A percentile compares a stretch with the other conserved stretches of the same genome.
These are phyloP conservation scores for Poeciliopsis infans DNA, from an alignment of 2,797 vertebrate species.

Conservation along the genomic window DNA sequence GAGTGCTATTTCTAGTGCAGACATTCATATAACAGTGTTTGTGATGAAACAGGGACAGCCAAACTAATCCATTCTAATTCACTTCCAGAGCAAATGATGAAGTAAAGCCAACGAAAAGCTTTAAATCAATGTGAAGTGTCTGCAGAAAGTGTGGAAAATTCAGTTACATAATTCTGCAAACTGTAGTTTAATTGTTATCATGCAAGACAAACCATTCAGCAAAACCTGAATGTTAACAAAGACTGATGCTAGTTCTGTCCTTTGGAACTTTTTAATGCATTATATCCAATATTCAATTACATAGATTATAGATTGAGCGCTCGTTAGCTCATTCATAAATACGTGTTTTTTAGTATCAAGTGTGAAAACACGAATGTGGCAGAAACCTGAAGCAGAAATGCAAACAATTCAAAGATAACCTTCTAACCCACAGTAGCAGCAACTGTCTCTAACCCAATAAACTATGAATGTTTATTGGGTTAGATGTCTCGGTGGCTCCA, in stretches of 20 bases:
- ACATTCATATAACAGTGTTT: slow-evolving; percentile 5
- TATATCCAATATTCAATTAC: slow-evolving; percentile 2
- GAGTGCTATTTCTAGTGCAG: slow-evolving; percentile 10
- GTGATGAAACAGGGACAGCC: slow-evolving; percentile 1
- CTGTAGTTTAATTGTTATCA: slow-evolving; percentile 23
- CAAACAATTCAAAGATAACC: neutral
- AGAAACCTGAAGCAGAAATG: too few species aligned
- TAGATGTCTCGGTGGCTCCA: neutral
- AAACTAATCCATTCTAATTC: neutral
- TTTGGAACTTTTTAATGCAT: slow-evolving; percentile 14
- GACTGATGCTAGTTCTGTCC: neutral
- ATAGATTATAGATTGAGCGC: neutral
- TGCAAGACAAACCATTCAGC: neutral
- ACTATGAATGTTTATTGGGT: neutral
- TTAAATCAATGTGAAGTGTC: slow-evolving; percentile 17
- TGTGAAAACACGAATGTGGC: too few species aligned
- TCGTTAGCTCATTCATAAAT: neutral
- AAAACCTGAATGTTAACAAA: slow-evolving; percentile 13
- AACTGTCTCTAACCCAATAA: too few species aligned
- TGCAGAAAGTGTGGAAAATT: slow-evolving; percentile 29
- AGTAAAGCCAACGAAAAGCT: neutral
- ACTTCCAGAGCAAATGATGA: slow-evolving; percentile 9
- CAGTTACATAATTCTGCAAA: slow-evolving; percentile 75
- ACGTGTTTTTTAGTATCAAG: neutral
- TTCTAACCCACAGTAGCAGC: neutral